Evolutionary conservation across 2,113 vertebrate species (phyloP).

Genomic region (Burhinus bistriatus): DNA sequence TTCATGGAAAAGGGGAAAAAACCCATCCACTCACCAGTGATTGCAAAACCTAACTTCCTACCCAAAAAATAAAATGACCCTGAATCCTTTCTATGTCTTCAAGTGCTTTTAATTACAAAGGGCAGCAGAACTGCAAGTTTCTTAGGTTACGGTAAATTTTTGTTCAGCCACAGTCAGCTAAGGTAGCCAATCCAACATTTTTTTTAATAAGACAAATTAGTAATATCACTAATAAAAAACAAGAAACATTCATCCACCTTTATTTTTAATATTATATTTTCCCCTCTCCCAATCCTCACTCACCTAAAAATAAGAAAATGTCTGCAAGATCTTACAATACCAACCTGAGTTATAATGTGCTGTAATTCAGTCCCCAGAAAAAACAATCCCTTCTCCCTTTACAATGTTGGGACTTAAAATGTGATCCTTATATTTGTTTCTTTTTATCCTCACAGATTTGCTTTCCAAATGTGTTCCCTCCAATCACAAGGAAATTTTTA

Average conservation of each 20-base stretch:
- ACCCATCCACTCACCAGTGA: background rate
- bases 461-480: background rate
- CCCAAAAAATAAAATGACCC: background rate
- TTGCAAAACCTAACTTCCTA: background rate
- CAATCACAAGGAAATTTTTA: background rate
- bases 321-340: background rate
- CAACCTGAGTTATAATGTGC: background rate
- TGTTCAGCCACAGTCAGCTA: background rate
- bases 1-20: background rate
- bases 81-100: background rate
- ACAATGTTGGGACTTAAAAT: background rate
- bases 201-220: background rate
- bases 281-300: background rate
- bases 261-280: background rate
- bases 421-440: background rate
- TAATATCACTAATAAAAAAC: background rate
- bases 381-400: background rate
- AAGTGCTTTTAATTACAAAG: background rate
- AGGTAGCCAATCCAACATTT: background rate
- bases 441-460: background rate
- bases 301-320: background rate
- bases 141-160: background rate
- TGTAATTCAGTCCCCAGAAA: background rate
- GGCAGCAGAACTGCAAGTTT: background rate
- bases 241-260: background rate